These are phyloP conservation scores for Acanthurus tractus DNA, from an alignment of 2,797 vertebrate genomes.

Conservation along the genomic window DNA sequence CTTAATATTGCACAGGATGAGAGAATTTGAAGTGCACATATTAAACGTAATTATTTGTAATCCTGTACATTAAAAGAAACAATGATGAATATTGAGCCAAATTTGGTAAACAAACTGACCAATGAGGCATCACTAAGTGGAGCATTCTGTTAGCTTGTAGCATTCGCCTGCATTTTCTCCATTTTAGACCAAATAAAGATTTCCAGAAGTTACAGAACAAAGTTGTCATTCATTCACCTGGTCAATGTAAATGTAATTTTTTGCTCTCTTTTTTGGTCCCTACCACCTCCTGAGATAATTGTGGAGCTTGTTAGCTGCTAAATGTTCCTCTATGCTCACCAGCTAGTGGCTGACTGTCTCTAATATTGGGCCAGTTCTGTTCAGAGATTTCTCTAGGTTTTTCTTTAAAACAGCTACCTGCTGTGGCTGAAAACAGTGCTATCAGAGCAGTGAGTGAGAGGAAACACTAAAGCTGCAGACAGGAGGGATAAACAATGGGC, in stretches of 20 bases:
- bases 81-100: too few species aligned
- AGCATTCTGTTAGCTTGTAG: too few species aligned
- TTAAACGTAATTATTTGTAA: too few species aligned
- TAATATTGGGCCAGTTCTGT: background rate
- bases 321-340: background rate
- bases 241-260: background rate
- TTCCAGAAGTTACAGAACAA: background rate
- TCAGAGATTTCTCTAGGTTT: background rate
- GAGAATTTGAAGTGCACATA: too few species aligned
- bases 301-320: background rate
- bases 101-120: too few species aligned
- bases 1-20: too few species aligned
- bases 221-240: background rate
- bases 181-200: too few species aligned
- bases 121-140: too few species aligned
- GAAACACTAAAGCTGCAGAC: background rate
- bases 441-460: background rate
- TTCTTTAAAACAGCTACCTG: background rate
- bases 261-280: background rate
- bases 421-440: background rate
- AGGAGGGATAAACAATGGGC: background rate
- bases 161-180: too few species aligned
- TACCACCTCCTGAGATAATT: background rate
- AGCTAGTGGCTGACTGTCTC: background rate
- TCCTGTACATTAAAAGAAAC: too few species aligned